Evolutionary conservation across 2,113 vertebrate genomes (phyloP), one percentile per base, ranked within the genome.

Genomic region (Corythornis cristatus): DNA sequence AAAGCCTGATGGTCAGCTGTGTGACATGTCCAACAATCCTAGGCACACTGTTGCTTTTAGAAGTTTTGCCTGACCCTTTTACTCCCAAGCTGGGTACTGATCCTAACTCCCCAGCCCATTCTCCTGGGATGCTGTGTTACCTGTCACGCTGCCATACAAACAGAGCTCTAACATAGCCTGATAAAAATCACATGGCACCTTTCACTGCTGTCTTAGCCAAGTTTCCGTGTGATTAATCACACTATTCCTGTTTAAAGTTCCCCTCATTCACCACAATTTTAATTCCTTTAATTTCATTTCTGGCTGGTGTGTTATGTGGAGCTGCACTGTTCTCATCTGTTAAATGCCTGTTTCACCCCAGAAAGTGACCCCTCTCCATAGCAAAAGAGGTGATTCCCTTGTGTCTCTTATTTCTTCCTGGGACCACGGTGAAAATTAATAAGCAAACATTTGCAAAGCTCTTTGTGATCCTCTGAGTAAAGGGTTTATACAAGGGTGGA

Each of bases 201-300:
- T 88, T 93, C 7, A 6, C 53, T 3, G 5, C 80, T 81, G 76
- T 72, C 83, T 88, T 67, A 75, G 93, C 92, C 86, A 93, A 86
- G 62, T 79, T 92, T 51, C 86, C 78, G 45, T 45, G 50, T 93
- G 85, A 96, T 96, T 94, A 86, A 95, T 96, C 65, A 64, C 70
- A 33, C 21, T 33, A 28, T 16, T 93, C 50, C 58, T 93, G 88
- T 56, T 33, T 78, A 14, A 83, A 54, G 11, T 60, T 94, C 70
- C 23, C 65, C 76, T 84, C 12, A 15, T 64, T 93, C 89, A 77
- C 60, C 45, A 71, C 2, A 0, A 33, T 78, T 72, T 93, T 82
- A 86, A 86, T 64, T 88, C 74, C 45, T 84, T 88, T 88, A 31
- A 26, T 83, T 93, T 85, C 25, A 60, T 93, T 88, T 65, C 80